phyloP scores from a whole-genome alignment of 2,113 vertebrate species.

The Dinomys branickii region DNA sequence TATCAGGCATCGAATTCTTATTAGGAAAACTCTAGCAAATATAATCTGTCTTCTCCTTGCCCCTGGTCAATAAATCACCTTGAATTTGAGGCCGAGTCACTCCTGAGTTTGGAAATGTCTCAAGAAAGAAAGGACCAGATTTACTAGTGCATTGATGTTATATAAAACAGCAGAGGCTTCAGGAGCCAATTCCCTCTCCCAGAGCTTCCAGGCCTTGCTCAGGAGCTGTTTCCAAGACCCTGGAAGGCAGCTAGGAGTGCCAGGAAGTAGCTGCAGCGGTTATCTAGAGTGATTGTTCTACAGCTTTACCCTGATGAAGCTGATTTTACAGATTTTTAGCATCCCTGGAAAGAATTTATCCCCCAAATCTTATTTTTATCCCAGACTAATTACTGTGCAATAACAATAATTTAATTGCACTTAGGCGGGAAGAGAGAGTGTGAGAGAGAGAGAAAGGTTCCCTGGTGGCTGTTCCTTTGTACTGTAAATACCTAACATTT shows the following conservation, averaged over 20 bases:
- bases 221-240: not conserved
- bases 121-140: not conserved
- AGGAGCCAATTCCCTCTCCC: not conserved
- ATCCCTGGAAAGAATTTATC: constrained; percentile 64
- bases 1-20: not conserved
- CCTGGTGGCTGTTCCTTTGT: constrained; percentile 23
- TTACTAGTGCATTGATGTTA: not conserved
- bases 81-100: not conserved
- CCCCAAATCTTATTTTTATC: constrained; percentile 68
- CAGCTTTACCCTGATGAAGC: constrained; percentile 50
- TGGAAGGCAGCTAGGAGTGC: constrained; percentile 14
- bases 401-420: constrained; percentile 76
- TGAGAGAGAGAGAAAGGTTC: constrained; percentile 60
- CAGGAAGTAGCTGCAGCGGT: constrained; percentile 47
- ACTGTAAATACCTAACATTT: constrained; percentile 42
- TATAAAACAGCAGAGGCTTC: not conserved
- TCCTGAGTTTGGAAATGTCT: not conserved
- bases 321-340: constrained; percentile 59
- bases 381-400: constrained; percentile 76
- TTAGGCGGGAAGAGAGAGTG: constrained; percentile 63
- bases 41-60: not conserved
- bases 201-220: not conserved
- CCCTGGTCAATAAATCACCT: not conserved
- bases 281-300: constrained; percentile 57
- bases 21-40: not conserved